Base-by-base conservation (phyloP, 2,113 vertebrate species). In the Microcebus murinus region DNA sequence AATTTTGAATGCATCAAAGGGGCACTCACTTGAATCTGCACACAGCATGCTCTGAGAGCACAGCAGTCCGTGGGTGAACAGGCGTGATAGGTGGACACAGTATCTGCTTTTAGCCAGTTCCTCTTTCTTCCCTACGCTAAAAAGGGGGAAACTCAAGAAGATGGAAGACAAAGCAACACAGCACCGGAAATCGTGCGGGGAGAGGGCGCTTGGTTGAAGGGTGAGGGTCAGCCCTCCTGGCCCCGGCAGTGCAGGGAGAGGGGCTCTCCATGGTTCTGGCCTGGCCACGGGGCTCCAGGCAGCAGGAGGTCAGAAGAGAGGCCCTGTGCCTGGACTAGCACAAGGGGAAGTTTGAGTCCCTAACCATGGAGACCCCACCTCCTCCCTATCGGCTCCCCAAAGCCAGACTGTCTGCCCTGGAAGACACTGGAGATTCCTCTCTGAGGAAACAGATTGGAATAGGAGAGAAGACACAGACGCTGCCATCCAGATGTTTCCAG, bases 241-340 rank as follows among this genome's bases (percentile, higher is more conserved):
- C 45, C 36, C 48, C 36, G 10, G 14, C 6, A 5, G 29, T 23
- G 4, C 21, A 4, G 3, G 34, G 13, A 4, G 18, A 4, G 18
- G 59, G 11, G 18, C 4, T n/a, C 9, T 21, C 36, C 21, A 9
- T 1, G 12, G 10, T 15, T 17, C 4, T 36, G 52, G 23, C 52
- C 34, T 42, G 13, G 36, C 3, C 21, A 31, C 2, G 5, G 13
- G 36, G 59, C 25, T 48, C 3, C 8, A 63, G 61, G 36, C 8
- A 31, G 15, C 36, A 3, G 34, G 29, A 52, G 42, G n/a, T 21
- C 48, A 23, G 8, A 11, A n/a, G 36, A 18, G 18, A 52, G 27
- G 25, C 6, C 0, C 3, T 17, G 48, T 1, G 20, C 21, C 25
- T 27, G 3, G 3, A 4, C 0, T 25, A 14, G 11, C 12, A 42